These are phyloP conservation scores for Eulithis testata DNA, from an alignment of 2,888 invertebrate species.

Conservation along the genomic window DNA sequence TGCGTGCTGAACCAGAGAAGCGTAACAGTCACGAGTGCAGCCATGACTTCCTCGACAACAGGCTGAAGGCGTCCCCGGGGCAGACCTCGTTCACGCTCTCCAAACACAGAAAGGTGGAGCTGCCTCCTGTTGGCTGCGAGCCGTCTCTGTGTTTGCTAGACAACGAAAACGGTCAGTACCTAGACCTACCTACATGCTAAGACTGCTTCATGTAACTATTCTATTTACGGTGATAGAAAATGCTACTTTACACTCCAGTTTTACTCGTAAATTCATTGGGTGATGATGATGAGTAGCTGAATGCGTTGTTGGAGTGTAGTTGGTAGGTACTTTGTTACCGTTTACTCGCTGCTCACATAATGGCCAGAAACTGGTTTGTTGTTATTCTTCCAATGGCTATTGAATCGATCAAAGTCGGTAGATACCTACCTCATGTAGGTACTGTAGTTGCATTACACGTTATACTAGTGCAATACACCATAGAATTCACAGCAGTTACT, in stretches of 20 bases:
- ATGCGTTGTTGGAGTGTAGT: too few species aligned
- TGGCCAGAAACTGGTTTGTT: slow-evolving; percentile 64
- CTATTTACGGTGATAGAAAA: not conserved
- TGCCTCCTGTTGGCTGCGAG: slow-evolving; percentile 78
- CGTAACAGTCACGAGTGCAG: slow-evolving; percentile 66
- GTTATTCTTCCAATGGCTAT: slow-evolving; percentile 51
- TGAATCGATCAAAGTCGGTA: slow-evolving; percentile 26
- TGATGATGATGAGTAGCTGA: too few species aligned
- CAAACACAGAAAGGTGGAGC: slow-evolving; percentile 86
- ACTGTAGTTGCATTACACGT: not conserved
- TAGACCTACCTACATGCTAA: not conserved
- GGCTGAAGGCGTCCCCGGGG: slow-evolving; percentile 73
- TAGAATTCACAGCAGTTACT: not conserved
- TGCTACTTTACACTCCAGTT: not conserved
- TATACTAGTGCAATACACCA: not conserved
- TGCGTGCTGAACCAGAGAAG: slow-evolving; percentile 61
- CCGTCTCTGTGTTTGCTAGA: slow-evolving; percentile 66
- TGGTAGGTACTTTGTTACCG: slow-evolving; percentile 39
- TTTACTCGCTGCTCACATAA: slow-evolving; percentile 49
- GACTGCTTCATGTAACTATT: too few species aligned
- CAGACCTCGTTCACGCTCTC: slow-evolving; percentile 85
- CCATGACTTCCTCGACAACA: slow-evolving; percentile 76
- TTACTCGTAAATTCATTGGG: not conserved
- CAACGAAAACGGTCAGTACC: slow-evolving; percentile 69
- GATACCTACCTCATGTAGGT: not conserved